Evolutionary conservation across 1,140 invertebrate species (phyloP).

Genomic region (Drosophila pandora): DNA sequence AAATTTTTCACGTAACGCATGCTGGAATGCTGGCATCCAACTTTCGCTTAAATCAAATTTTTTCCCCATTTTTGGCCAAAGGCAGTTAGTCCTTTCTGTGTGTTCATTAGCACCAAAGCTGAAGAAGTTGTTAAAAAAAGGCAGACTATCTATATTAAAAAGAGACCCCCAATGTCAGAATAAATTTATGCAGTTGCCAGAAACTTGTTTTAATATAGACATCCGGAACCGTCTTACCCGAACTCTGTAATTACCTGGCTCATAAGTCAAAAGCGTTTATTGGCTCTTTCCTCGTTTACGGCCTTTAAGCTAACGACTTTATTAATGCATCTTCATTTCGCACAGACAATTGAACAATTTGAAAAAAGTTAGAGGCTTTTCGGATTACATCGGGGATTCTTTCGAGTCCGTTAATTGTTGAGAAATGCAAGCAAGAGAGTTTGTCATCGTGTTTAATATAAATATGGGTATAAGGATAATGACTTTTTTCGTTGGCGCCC

Average conservation of each 20-base stretch:
- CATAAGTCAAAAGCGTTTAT: constrained; percentile 39
- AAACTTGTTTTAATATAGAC: not conserved
- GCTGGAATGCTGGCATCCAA: constrained; percentile 15
- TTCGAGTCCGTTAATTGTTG: constrained; percentile 63
- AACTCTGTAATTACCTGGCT: constrained; percentile 28
- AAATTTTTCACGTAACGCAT: constrained; percentile 61
- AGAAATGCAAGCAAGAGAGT: constrained; percentile 52
- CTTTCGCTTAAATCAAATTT: constrained; percentile 48
- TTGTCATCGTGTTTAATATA: constrained; percentile 42
- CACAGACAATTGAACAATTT: constrained; percentile 58
- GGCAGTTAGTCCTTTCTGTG: constrained; percentile 5
- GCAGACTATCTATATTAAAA: not conserved
- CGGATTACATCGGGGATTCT: constrained; percentile 21
- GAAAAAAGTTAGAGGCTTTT: constrained; percentile 6
- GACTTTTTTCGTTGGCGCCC: constrained; percentile 17
- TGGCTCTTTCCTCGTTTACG: constrained; percentile 27
- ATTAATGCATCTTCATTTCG: constrained; percentile 25
- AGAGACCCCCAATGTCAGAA: too few species aligned
- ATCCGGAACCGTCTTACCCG: not conserved
- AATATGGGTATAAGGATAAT: constrained; percentile 39
- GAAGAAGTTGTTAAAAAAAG: not conserved
- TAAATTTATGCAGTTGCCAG: not conserved
- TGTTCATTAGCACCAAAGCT: constrained; percentile 28
- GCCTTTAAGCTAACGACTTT: constrained; percentile 29
- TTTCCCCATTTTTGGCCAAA: constrained; percentile 15